Evolutionary conservation across 2,888 invertebrate genomes (phyloP), one percentile per base, ranked within the genome.

Genomic region (Drosophila melanocephala): DNA sequence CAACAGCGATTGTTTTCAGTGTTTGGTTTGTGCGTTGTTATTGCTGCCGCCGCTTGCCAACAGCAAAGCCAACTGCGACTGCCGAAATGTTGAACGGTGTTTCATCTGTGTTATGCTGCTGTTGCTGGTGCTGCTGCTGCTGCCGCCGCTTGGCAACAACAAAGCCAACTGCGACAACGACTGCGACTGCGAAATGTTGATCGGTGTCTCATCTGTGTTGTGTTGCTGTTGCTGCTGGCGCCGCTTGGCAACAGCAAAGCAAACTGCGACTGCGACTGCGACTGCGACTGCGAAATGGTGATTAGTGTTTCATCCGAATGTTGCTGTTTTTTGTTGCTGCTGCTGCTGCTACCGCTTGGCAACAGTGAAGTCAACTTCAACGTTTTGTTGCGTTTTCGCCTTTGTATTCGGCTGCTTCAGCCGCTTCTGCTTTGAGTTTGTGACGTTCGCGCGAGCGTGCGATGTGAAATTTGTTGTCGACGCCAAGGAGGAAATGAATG

Each of bases 401-500:
- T 67, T 58, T 59, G 66, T 72, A 50, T 58, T 52, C 44, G 22
- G 14, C 33, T 53, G n/a, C 12, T 58, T 57, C 44, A 32, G 14
- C 33, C 22, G 12, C 51, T 50, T 35, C 22, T 37, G 62, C 60
- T 52, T 60, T 30, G 56, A 44, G 44, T 62, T 68, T 55, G 72
- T 78, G 77, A 79, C 68, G 79, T 64, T 56, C 26, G 7, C 47
- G 47, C 47, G 26, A 47, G 47, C 47, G 47, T 44, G 39, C 32
- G 58, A 32, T 58, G 72, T 68, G 67, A 73, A 71, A 56, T 51
- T 33, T 28, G 35, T 30, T 60, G 72, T n/a, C 59, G 73, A 72
- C 81, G 83, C 63, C 81, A 83, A 83, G 79, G 68, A 83, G 84
- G 83, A 83, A 83, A 84, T 83, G 81, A 83, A 83, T 84, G 81